Conservation (phyloP, 2,888 invertebrate genomes). For the Raillietiella orientalis region DNA sequence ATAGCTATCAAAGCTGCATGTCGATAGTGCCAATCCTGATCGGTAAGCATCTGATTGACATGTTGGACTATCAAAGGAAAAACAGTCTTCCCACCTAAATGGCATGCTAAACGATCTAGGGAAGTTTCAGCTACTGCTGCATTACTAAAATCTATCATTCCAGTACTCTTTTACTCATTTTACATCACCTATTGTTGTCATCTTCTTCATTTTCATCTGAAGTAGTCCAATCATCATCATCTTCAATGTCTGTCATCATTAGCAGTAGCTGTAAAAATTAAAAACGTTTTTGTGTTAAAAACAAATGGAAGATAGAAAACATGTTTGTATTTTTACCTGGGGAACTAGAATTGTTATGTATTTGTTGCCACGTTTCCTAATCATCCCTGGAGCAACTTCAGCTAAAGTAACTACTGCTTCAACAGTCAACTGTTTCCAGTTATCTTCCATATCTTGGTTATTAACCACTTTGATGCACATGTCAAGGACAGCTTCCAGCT, state of each 20-base stretch:
- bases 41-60: slow-evolving; percentile 55
- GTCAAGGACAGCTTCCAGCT: slow-evolving; percentile 51
- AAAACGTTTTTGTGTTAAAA: slow-evolving; percentile 6
- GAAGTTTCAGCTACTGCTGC: slow-evolving; percentile 87
- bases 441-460: slow-evolving; percentile 11
- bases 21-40: slow-evolving; percentile 34
- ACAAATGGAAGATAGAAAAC: too few relatives aligned
- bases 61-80: slow-evolving; percentile 54
- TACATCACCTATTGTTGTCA: slow-evolving; percentile 17
- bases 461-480: slow-evolving; percentile 36
- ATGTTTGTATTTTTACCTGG: too few relatives aligned
- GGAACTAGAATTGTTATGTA: slow-evolving; percentile 26
- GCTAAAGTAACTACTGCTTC: slow-evolving; percentile 56
- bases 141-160: slow-evolving; percentile 35
- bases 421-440: slow-evolving; percentile 60
- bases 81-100: slow-evolving; percentile 72
- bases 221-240: slow-evolving; percentile 58
- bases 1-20: slow-evolving; percentile 97
- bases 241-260: slow-evolving; percentile 83
- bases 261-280: slow-evolving; percentile 22
- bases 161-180: too few relatives aligned
- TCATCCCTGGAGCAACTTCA: slow-evolving; percentile 86
- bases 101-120: slow-evolving; percentile 85
- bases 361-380: slow-evolving; percentile 59
- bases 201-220: slow-evolving; percentile 46